Conservation (phyloP, 2,797 vertebrate species). For the Scyliorhinus canicula region DNA sequence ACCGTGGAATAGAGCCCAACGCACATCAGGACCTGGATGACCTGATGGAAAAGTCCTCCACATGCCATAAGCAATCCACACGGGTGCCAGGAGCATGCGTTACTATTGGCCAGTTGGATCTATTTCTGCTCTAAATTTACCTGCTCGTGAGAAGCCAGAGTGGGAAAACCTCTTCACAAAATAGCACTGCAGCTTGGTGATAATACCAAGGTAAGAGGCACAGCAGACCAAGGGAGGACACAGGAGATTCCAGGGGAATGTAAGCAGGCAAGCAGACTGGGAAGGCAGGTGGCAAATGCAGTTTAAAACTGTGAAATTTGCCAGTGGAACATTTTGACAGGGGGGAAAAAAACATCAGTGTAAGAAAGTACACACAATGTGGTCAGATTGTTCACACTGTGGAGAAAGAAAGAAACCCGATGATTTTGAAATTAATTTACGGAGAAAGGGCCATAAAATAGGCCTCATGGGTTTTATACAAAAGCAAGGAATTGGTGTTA, state of each 20-base stretch:
- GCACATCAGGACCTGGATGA: neutral
- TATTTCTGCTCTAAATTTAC: neutral
- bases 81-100: too few species aligned
- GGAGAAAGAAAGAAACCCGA: too few species aligned
- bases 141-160: neutral
- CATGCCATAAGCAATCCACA: neutral
- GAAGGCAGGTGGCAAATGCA: neutral
- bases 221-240: neutral
- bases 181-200: neutral
- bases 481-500: too few species aligned
- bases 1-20: neutral
- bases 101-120: neutral
- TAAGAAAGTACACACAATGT: too few species aligned
- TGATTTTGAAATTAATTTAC: too few species aligned
- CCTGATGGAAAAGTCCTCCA: neutral
- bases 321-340: too few species aligned
- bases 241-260: neutral
- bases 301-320: neutral
- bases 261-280: neutral
- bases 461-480: too few species aligned
- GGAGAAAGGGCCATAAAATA: too few species aligned
- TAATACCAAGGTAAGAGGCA: neutral
- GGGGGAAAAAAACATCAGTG: too few species aligned
- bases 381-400: too few species aligned
- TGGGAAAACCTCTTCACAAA: neutral